A percentile compares a stretch with the other conserved stretches of the same genome.
These are phyloP conservation scores for Neosilurus mollespiculum DNA, from an alignment of 2,797 vertebrate species.

Conservation along the genomic window DNA sequence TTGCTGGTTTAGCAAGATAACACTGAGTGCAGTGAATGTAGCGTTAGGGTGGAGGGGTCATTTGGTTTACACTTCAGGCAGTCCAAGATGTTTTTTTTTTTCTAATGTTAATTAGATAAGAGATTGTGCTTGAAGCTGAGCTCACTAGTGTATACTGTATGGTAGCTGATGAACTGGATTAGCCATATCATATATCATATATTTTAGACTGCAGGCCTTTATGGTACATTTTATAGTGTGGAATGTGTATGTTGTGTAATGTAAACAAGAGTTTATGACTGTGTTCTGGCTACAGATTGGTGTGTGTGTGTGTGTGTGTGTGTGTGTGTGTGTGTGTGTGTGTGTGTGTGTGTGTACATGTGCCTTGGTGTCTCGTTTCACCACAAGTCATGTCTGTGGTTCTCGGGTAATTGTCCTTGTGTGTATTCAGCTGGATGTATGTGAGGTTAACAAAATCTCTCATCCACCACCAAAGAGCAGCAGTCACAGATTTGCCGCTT, in stretches of 20 bases:
- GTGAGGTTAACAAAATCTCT: constrained; percentile 62
- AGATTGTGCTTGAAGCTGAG: neutral
- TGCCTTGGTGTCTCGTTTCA: constrained; percentile 29
- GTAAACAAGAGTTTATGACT: neutral
- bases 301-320: constrained; percentile 8
- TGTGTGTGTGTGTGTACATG: constrained; percentile 24
- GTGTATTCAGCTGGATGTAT: constrained; percentile 71
- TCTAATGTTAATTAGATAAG: neutral
- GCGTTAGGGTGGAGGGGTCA: neutral
- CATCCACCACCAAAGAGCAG: constrained; percentile 41
- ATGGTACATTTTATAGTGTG: neutral
- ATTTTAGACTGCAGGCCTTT: neutral
- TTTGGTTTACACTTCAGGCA: constrained; percentile 12
- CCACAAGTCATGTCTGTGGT: constrained; percentile 30
- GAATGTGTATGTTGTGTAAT: neutral
- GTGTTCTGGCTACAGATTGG: neutral
- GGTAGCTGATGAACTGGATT: neutral
- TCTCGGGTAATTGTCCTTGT: constrained; percentile 67
- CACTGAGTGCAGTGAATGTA: constrained; percentile 6
- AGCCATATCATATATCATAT: neutral
- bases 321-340: constrained; percentile 15
- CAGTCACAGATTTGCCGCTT: constrained; percentile 36
- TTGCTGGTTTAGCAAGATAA: constrained; percentile 7
- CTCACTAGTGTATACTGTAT: neutral
- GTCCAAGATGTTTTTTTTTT: constrained; percentile 6